These are phyloP conservation scores for Cantharis nigra DNA, from an alignment of 2,888 invertebrate species.

Conservation along the genomic window DNA sequence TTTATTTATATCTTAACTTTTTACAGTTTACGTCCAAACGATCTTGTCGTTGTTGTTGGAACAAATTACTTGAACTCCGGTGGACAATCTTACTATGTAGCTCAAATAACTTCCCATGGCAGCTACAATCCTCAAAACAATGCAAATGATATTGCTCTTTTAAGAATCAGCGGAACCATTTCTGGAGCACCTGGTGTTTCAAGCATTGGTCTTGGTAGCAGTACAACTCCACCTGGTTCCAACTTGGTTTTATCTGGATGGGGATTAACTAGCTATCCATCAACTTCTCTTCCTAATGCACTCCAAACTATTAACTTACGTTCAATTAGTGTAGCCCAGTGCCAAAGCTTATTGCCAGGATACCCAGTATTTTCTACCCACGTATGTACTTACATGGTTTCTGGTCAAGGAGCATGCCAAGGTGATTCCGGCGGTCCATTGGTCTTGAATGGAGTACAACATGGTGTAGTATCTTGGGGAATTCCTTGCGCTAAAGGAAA, in stretches of 20 bases:
- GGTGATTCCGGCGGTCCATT: constrained; percentile 6
- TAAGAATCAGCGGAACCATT: constrained; percentile 21
- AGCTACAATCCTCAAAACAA: constrained; percentile 49
- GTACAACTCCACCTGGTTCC: constrained; percentile 3
- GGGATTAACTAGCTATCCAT: constrained; percentile 54
- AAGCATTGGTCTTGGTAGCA: not conserved
- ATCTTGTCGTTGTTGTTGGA: not conserved
- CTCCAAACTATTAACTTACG: constrained; percentile 61
- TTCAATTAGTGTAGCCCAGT: constrained; percentile 55
- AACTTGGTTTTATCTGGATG: constrained; percentile 25
- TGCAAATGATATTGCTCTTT: constrained; percentile 33
- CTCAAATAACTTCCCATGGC: constrained; percentile 54
- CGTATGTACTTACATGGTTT: not conserved
- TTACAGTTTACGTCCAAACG: not conserved
- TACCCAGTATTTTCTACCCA: not conserved
- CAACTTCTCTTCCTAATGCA: constrained; percentile 59
- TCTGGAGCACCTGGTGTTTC: not conserved
- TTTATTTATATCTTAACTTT: not conserved
- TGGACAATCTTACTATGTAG: constrained; percentile 46
- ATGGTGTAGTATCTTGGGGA: constrained; percentile 7
- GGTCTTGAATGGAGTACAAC: not conserved
- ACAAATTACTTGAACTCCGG: not conserved
- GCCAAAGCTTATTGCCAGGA: not conserved
- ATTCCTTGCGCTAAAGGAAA: constrained; percentile 5
- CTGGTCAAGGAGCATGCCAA: not conserved